phyloP scores from a whole-genome alignment of 1,140 invertebrate genomes.

The Muscidifurax raptorellus region DNA sequence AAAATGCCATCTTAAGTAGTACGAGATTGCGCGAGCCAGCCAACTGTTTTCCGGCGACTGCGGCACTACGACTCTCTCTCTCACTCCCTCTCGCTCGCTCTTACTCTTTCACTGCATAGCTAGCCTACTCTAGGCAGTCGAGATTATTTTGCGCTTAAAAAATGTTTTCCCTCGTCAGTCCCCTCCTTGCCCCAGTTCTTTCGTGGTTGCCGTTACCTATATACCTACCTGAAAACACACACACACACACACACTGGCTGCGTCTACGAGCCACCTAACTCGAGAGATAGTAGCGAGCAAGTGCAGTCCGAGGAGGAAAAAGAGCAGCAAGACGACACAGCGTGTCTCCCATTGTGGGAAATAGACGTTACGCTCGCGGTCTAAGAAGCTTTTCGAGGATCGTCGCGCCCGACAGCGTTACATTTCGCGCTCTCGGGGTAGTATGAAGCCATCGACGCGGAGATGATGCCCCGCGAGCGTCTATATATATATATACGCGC shows the following conservation, averaged over 20 bases:
- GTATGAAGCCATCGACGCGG: slow-evolving; percentile 21
- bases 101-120: neutral
- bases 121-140: neutral
- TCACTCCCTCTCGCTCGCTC: neutral
- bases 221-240: neutral
- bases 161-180: slow-evolving; percentile 10
- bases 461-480: neutral
- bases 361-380: slow-evolving; percentile 28
- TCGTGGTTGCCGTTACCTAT: neutral
- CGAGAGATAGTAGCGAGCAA: neutral
- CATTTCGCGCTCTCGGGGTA: neutral
- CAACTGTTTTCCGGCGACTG: neutral
- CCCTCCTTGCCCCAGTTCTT: neutral
- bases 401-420: neutral
- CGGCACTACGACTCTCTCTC: neutral
- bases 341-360: slow-evolving; percentile 6
- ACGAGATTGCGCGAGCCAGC: slow-evolving; percentile 21
- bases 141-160: slow-evolving; percentile 6
- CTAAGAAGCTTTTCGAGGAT: slow-evolving; percentile 31
- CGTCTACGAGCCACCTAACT: neutral
- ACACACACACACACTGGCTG: neutral
- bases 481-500: neutral
- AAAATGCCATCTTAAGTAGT: slow-evolving; percentile 13
- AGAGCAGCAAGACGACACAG: neutral
- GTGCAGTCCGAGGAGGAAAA: slow-evolving; percentile 4